Percentiles rank a stretch among this genome's conserved stretches.
Conservation (phyloP, 2,888 invertebrate species). For the Cosmorhoe ocellata region DNA sequence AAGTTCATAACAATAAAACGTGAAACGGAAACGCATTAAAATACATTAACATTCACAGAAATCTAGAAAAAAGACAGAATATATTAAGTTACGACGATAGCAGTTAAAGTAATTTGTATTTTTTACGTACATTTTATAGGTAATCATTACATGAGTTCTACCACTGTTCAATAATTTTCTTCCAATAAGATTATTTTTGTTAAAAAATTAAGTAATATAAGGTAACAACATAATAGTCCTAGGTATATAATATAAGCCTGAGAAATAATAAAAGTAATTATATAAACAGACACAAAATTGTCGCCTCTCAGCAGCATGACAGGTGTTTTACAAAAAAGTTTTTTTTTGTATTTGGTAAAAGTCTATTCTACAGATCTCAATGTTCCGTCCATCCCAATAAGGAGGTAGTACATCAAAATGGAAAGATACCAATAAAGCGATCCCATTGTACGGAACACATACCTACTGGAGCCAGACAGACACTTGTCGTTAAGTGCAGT, state of each 20-base stretch:
- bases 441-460: constrained; percentile 42
- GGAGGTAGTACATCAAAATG: constrained; percentile 41
- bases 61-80: not conserved
- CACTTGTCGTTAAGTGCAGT: constrained; percentile 24
- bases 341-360: no score
- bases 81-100: not conserved
- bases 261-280: no score
- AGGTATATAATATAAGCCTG: no score
- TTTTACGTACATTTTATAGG: no score
- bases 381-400: constrained; percentile 35
- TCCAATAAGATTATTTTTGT: no score
- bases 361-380: constrained; percentile 28
- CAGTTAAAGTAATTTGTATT: not conserved
- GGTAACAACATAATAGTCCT: no score
- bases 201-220: no score
- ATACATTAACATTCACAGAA: constrained; percentile 14
- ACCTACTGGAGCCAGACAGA: constrained; percentile 23
- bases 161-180: no score
- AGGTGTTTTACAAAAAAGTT: no score
- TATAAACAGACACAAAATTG: no score
- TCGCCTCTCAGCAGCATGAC: no score
- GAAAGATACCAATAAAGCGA: constrained; percentile 49
- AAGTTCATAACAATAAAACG: constrained; percentile 19
- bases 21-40: constrained; percentile 19
- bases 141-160: no score